Conservation (phyloP, 2,888 invertebrate genomes). For the Hemicrepidius hirtus region DNA sequence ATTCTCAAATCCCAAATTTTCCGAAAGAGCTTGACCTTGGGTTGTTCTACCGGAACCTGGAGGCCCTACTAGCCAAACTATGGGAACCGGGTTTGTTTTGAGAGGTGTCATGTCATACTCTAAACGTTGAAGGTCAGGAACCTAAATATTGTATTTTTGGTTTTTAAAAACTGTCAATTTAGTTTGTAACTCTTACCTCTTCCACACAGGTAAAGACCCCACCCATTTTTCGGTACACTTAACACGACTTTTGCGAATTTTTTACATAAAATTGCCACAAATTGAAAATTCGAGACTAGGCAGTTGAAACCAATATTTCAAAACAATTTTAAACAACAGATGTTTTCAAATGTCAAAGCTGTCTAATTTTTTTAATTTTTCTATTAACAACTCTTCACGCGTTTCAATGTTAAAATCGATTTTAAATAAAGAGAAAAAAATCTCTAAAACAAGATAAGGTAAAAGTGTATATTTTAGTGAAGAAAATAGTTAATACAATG, state of each 20-base stretch:
- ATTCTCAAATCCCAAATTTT: slow-evolving; percentile 57
- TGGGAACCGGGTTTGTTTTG: slow-evolving; percentile 70
- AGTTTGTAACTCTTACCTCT: slow-evolving; percentile 50
- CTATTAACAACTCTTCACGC: too few species aligned
- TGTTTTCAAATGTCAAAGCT: not conserved
- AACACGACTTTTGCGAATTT: slow-evolving; percentile 22
- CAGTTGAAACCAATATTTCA: slow-evolving; percentile 10
- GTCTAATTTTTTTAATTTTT: slow-evolving; percentile 1
- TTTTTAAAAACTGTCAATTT: not conserved
- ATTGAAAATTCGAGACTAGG: slow-evolving; percentile 6
- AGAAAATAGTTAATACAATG: slow-evolving; percentile 24
- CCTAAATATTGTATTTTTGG: slow-evolving; percentile 50
- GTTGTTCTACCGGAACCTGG: slow-evolving; percentile 64
- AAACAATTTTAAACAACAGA: slow-evolving; percentile 19
- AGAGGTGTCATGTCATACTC: slow-evolving; percentile 68
- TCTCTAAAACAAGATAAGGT: not conserved
- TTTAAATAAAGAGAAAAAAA: not conserved
- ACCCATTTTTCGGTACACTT: slow-evolving; percentile 51
- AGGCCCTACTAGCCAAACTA: slow-evolving; percentile 74
- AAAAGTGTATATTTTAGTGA: slow-evolving; percentile 28
- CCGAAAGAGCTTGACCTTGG: slow-evolving; percentile 59
- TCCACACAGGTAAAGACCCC: slow-evolving; percentile 57
- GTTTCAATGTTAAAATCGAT: too few species aligned
- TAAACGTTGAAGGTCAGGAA: slow-evolving; percentile 60
- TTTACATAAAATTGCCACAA: slow-evolving; percentile 13